phyloP scores from a whole-genome alignment of 2,888 invertebrate species.

The Drosophila yooni region DNA sequence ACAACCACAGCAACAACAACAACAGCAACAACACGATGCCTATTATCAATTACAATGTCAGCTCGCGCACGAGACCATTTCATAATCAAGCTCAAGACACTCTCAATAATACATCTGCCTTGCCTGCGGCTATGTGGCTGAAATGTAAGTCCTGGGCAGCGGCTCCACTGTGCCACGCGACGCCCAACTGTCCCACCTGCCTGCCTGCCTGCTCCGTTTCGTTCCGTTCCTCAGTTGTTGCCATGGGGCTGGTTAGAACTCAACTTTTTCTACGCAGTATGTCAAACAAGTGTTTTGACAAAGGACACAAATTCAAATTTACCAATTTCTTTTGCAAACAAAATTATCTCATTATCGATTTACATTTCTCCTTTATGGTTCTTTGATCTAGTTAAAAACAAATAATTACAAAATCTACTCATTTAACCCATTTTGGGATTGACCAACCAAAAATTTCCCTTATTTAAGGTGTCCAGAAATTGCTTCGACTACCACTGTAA shows the following conservation, averaged over 20 bases:
- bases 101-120: constrained; percentile 80
- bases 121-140: constrained; percentile 80
- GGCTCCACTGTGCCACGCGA: constrained; percentile 53
- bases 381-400: background rate
- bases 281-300: background rate
- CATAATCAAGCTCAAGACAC: constrained; percentile 79
- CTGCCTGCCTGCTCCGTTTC: constrained; percentile 33
- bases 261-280: background rate
- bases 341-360: background rate
- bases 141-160: constrained; percentile 83
- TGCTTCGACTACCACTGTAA: background rate
- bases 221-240: constrained; percentile 36
- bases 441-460: background rate
- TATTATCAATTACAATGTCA: constrained; percentile 72
- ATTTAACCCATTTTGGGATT: background rate
- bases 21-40: constrained; percentile 69
- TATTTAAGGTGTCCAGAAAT: background rate
- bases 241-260: constrained; percentile 27
- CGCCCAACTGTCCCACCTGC: constrained; percentile 31
- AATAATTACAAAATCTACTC: background rate
- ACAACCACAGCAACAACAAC: constrained; percentile 33
- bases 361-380: background rate
- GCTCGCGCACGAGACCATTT: constrained; percentile 77
- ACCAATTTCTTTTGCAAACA: background rate
- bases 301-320: background rate